These are phyloP conservation scores for Holothuria glaberrima DNA, from an alignment of 35 echinoderm and acorn worm genomes.

Conservation along the genomic window DNA sequence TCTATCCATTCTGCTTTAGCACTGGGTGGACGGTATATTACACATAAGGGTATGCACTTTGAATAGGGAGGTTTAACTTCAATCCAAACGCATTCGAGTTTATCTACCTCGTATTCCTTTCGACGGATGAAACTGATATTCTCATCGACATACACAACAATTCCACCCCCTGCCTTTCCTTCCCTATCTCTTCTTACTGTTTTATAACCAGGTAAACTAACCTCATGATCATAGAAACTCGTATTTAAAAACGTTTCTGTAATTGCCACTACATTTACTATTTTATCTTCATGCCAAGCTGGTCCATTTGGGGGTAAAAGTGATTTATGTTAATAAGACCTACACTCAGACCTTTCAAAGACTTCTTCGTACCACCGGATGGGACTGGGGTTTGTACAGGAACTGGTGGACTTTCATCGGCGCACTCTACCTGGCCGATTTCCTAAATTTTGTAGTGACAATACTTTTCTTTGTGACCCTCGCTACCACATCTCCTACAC, in stretches of 20 bases:
- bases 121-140: not conserved
- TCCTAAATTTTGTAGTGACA: not conserved
- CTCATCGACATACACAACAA: not conserved
- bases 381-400: no score
- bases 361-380: no score
- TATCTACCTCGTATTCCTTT: not conserved
- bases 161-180: not conserved
- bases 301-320: no score
- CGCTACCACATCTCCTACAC: no score
- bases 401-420: not conserved
- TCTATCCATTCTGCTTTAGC: no score
- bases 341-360: no score
- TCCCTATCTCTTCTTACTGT: not conserved
- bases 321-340: no score
- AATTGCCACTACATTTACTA: no score
- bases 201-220: no score
- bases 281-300: no score
- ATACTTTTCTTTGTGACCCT: conserved; percentile 10
- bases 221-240: no score
- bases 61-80: not conserved
- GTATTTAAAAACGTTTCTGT: no score
- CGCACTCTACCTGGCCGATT: not conserved
- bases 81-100: not conserved
- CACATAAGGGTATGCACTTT: not conserved
- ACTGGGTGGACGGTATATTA: conserved; percentile 28